Percentiles rank a stretch among this genome's conserved stretches.
These are phyloP conservation scores for Pangasius larnaudii DNA, from an alignment of 2,797 vertebrate genomes.

Conservation along the genomic window DNA sequence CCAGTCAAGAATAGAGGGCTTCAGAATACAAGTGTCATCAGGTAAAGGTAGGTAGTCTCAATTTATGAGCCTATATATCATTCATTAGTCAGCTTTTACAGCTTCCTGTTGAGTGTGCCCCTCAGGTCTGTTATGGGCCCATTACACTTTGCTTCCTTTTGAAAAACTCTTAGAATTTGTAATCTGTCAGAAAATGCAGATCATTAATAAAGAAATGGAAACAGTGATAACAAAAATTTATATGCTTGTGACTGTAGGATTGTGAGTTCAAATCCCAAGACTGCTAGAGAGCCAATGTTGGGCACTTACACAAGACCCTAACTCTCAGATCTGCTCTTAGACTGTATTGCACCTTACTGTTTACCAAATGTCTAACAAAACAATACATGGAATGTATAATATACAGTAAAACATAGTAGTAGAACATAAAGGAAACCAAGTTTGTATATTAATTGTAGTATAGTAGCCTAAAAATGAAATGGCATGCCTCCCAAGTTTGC, in stretches of 20 bases:
- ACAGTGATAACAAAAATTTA: not conserved
- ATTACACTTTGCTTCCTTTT: not conserved
- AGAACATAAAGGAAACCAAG: not conserved
- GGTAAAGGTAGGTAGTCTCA: conserved; percentile 81
- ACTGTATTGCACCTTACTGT: not conserved
- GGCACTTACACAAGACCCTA: not conserved
- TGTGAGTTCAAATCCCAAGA: not conserved
- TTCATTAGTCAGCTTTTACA: not conserved
- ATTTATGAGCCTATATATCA: conserved; percentile 6
- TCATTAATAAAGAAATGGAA: not conserved
- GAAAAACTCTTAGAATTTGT: not conserved
- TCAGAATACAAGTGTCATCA: conserved; percentile 87
- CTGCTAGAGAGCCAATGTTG: not conserved
- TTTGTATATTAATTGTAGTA: not conserved
- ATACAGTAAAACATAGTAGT: not conserved
- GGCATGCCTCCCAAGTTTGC: not conserved
- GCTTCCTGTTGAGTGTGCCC: not conserved
- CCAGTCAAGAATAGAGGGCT: conserved; percentile 84
- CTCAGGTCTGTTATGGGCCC: not conserved
- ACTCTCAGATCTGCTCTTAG: not conserved
- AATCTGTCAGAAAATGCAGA: not conserved
- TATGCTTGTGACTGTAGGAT: not conserved
- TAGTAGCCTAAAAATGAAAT: not conserved
- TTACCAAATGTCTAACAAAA: not conserved
- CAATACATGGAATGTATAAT: not conserved